These are phyloP conservation scores for Diploptera punctata DNA, from an alignment of 2,888 invertebrate species.

Conservation along the genomic window DNA sequence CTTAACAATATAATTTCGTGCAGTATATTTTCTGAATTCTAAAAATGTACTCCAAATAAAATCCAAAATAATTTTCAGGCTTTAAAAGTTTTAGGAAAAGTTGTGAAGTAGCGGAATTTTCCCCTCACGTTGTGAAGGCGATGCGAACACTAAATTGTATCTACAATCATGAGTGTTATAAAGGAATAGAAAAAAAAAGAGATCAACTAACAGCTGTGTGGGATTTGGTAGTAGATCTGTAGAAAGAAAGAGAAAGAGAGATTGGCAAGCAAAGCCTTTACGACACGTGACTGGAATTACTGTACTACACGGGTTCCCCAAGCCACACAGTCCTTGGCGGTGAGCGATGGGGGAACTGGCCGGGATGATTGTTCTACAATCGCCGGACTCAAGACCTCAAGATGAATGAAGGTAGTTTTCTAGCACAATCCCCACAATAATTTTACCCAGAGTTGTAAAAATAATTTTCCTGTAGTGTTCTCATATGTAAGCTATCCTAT, in stretches of 20 bases:
- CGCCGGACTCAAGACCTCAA: conserved; percentile 8
- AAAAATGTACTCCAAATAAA: too few species aligned
- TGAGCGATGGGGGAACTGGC: neutral
- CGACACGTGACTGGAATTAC: conserved; percentile 11
- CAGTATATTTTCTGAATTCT: too few species aligned
- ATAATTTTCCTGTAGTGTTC: neutral
- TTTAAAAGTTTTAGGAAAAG: too few species aligned
- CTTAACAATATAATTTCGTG: too few species aligned
- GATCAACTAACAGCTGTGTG: neutral
- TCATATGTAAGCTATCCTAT: too few species aligned
- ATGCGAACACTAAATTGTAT: too few species aligned
- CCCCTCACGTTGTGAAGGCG: too few species aligned
- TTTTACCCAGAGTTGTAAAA: neutral
- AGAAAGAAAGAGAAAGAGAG: neutral
- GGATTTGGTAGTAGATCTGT: conserved; percentile 18
- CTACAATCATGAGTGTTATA: too few species aligned
- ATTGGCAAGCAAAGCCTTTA: conserved; percentile 33
- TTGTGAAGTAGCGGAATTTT: too few species aligned
- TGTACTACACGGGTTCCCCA: neutral
- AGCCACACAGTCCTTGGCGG: neutral
- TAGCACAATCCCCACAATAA: conserved; percentile 7
- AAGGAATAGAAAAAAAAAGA: neutral
- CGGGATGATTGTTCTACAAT: neutral
- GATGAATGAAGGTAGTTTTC: conserved; percentile 4
- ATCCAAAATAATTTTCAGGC: too few species aligned